Percentiles rank a stretch among this genome's conserved stretches.
These are phyloP conservation scores for Trichonephila inaurata DNA, from an alignment of 1,140 invertebrate genomes.

Conservation along the genomic window DNA sequence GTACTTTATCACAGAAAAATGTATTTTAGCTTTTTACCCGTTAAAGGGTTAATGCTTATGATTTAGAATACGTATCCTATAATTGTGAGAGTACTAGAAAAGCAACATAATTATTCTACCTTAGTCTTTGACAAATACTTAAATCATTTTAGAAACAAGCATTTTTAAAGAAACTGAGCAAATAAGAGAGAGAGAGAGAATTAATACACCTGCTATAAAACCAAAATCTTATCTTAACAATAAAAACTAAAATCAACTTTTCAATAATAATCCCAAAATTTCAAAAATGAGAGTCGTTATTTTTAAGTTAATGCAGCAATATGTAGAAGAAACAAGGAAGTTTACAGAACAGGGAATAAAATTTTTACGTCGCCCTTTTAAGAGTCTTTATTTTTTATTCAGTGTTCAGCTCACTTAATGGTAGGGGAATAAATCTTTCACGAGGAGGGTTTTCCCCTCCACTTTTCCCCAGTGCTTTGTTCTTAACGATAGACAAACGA, in stretches of 20 bases:
- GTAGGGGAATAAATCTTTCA: not conserved
- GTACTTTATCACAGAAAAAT: too few relatives aligned
- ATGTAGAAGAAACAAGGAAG: not conserved
- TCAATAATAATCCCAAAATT: too few relatives aligned
- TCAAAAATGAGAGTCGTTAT: not conserved
- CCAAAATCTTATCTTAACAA: not conserved
- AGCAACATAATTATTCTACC: too few relatives aligned
- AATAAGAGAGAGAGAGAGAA: too few relatives aligned
- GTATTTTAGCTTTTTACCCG: too few relatives aligned
- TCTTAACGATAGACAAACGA: not conserved
- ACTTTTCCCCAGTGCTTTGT: not conserved
- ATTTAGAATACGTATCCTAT: too few relatives aligned
- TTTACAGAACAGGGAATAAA: not conserved
- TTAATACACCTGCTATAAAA: too few relatives aligned
- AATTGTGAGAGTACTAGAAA: too few relatives aligned
- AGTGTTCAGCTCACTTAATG: not conserved
- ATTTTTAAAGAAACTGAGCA: too few relatives aligned
- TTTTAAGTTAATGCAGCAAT: not conserved
- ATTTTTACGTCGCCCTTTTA: not conserved
- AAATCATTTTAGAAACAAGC: too few relatives aligned
- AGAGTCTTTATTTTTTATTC: conserved; percentile 7
- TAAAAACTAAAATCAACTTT: not conserved
- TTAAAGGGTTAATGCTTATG: too few relatives aligned
- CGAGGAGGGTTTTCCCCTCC: not conserved
- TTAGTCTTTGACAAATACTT: too few relatives aligned